Evolutionary conservation across 2,797 vertebrate species (phyloP), one percentile per base, ranked within the genome.

Genomic region (Antrozous pallidus): DNA sequence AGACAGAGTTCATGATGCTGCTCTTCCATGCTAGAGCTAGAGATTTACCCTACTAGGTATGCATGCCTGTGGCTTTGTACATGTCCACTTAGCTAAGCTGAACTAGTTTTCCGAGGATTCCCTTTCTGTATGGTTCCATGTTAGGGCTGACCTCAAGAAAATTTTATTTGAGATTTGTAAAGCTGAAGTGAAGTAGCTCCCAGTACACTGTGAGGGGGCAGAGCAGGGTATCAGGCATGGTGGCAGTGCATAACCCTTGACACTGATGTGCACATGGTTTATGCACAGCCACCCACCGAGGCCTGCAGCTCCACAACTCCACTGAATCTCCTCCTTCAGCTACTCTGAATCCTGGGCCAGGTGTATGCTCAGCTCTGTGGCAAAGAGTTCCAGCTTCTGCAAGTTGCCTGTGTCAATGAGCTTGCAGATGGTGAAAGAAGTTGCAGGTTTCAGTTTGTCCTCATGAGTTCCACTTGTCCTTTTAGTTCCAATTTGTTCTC

Each of bases 91-190:
- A 90, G 47, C 73, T 84, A 92, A 71, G 24, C 18, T 73, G 70
- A 94, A 71, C 42, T 47, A 3, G 13, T 20, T 88, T 94, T 85
- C 84, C 84, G 74, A 96, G 84, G 36, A 91, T 91, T 81, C 33
- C 83, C 69, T 94, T 92, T 56, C 47, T 69, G 3, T 49, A 17
- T 38, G 26, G 51, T 92, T 93, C 42, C 56, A 70, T 47, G 49
- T 86, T 49, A 95, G 63, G 31, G 26, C 10, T 94, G 85, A 85
- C n/a, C 69, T 90, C 69, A 73, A 47, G 81, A 84, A 92, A 91
- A 89, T 89, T 83, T 56, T 73, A 9, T 65, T 22, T 6, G 18
- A 51, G 16, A 67, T 79, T 70, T 94, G 73, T 63, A 94, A 93
- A 96, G 73, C 73, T 92, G 51, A 91, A 95, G 40, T 84, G 61